These are phyloP conservation scores for Dicaeum eximium DNA, from an alignment of 2,113 vertebrate genomes.

Conservation along the genomic window DNA sequence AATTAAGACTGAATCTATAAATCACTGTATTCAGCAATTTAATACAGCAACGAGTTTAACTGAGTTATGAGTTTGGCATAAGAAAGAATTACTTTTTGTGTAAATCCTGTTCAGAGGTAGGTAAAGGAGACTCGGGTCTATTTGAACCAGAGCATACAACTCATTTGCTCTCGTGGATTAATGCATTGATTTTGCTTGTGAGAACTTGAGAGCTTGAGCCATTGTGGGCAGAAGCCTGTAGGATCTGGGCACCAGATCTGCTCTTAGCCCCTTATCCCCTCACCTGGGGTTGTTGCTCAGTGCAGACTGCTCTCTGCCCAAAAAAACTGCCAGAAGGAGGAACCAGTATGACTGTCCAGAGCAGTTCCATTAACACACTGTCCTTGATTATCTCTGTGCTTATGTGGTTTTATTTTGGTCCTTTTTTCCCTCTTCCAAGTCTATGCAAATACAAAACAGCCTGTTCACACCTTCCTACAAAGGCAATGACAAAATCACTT, in stretches of 20 bases:
- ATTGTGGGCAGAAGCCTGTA: background rate
- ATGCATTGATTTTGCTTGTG: background rate
- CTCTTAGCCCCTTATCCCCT: background rate
- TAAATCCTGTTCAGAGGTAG: background rate
- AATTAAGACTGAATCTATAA: conserved; percentile 22
- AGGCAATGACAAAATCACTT: background rate
- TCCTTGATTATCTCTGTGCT: background rate
- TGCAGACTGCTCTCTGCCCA: background rate
- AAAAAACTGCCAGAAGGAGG: background rate
- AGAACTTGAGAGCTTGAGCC: background rate
- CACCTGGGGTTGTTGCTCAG: background rate
- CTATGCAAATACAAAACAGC: background rate
- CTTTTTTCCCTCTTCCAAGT: background rate
- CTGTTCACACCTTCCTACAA: background rate
- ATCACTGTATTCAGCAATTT: background rate
- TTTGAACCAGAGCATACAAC: background rate
- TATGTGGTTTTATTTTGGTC: background rate
- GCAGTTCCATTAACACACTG: background rate
- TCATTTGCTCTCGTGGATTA: background rate
- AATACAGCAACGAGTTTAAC: background rate
- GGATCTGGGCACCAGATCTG: background rate
- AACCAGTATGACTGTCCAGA: background rate
- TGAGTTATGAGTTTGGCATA: background rate
- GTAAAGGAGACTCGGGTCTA: background rate
- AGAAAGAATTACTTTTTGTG: background rate